Base-by-base conservation (phyloP, 1,140 invertebrate species). In the Drosophila tristis region DNA sequence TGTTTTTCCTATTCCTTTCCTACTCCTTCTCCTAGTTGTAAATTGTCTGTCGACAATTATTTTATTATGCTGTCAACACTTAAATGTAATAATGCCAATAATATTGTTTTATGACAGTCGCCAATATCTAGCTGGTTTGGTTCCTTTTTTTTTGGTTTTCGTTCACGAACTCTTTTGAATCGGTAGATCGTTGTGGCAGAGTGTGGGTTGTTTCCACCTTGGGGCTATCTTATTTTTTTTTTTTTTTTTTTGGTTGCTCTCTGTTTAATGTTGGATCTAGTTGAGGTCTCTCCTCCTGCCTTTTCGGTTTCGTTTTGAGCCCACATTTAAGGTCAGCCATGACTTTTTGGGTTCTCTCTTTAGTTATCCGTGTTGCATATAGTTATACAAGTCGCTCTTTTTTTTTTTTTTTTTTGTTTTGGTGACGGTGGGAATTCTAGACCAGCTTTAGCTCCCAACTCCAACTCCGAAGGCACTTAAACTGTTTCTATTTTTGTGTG, bases 51-150 rank as follows among this genome's bases (percentile, higher is more conserved):
- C 90, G 80, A 90, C 90, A 91, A 91, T 91, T 91, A 91, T 91
- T 91, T 91, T 91, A 91, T 91, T 91, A 91, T 91, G 80, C 90
- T 90, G 90, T 91, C 90, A 91, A 91, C 90, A 91, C 86, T 91
- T 87, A 86, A 91, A 87, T 91, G 90, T 90, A 91, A 90, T 91
- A 91, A 91, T 91, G 90, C 85, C 90, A 91, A 91, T 91, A 91
- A 90, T 91, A 86, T 91, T 91, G 90, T 82, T 90, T 91, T 91
- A 91, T 91, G 90, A 91, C 85, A 91, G 80, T 81, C 82, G 73
- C 35, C 84, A 84, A 84, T 89, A 89, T 89, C 57, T 31, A 9
- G 61, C 55, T 44, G 47, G 74, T 56, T 39, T 15, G 11, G 68
- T 43, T 50, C 35, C 35, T 62, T 13, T 49, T 72, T 54, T 7